Evolutionary conservation across 2,797 vertebrate species (phyloP).

Genomic region (Bradypodion ventrale): DNA sequence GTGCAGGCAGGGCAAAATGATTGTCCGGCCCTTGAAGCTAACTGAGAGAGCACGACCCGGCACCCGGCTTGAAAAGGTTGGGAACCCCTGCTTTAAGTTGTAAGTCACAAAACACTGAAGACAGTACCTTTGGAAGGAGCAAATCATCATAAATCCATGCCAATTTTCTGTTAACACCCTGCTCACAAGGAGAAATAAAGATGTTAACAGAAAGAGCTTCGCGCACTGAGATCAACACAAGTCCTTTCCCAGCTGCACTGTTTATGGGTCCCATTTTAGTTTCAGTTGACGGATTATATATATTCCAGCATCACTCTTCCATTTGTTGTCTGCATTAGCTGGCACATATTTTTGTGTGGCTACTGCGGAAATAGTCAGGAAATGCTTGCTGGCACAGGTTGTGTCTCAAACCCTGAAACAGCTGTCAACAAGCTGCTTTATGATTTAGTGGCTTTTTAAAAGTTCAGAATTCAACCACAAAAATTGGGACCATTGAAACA

Average conservation of each 20-base stretch:
- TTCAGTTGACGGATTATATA: constrained; percentile 57
- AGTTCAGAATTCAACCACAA: background rate
- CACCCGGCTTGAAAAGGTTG: too few species aligned
- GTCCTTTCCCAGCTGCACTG: constrained; percentile 60
- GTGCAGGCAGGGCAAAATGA: too few species aligned
- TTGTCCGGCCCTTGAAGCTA: too few species aligned
- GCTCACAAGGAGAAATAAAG: constrained; percentile 41
- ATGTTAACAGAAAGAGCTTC: constrained; percentile 48
- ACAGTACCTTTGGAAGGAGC: background rate
- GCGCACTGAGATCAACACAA: constrained; percentile 67
- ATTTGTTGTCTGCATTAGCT: constrained; percentile 63
- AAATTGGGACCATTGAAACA: background rate
- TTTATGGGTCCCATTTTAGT: constrained; percentile 57
- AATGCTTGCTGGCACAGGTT: constrained; percentile 57
- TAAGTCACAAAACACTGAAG: background rate
- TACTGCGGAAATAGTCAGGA: constrained; percentile 26
- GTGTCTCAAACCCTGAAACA: constrained; percentile 66
- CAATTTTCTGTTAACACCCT: background rate
- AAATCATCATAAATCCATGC: background rate
- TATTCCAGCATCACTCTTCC: constrained; percentile 62
- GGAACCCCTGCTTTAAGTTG: background rate
- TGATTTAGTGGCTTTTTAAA: constrained; percentile 41
- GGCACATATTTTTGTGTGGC: constrained; percentile 28
- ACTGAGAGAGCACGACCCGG: too few species aligned
- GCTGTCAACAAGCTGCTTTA: constrained; percentile 73